Percentiles rank a stretch among this genome's conserved stretches.
These are phyloP conservation scores for Rhodeus uyekii DNA, from an alignment of 2,797 vertebrate species.

Conservation along the genomic window DNA sequence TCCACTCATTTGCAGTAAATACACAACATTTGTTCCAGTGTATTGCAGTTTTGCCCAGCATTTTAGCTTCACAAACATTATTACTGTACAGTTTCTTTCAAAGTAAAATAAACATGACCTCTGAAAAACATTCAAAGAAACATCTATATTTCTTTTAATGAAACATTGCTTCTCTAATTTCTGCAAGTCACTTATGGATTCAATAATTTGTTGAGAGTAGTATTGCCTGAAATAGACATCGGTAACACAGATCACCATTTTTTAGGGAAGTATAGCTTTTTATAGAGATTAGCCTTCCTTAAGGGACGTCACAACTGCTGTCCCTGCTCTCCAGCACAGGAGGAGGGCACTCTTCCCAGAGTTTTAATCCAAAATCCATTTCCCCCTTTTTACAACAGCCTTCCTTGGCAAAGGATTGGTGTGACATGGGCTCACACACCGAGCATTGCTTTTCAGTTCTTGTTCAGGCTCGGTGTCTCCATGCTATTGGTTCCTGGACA, in stretches of 20 bases:
- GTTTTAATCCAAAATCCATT: conserved; percentile 77
- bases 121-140: neutral
- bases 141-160: neutral
- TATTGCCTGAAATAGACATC: conserved; percentile 33
- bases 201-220: conserved; percentile 37
- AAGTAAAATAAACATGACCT: neutral
- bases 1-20: conserved; percentile 2
- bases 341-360: conserved; percentile 76
- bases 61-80: neutral
- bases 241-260: conserved; percentile 39
- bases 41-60: conserved; percentile 43
- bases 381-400: conserved; percentile 74
- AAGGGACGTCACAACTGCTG: conserved; percentile 82
- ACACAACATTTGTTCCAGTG: conserved; percentile 3
- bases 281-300: conserved; percentile 82
- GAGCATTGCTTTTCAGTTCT: conserved; percentile 85
- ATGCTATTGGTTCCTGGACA: conserved; percentile 87
- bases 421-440: conserved; percentile 55
- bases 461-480: conserved; percentile 93
- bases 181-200: conserved; percentile 56
- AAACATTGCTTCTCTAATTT: conserved; percentile 9
- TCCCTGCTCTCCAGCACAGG: conserved; percentile 79
- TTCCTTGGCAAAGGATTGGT: conserved; percentile 69
- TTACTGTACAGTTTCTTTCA: conserved; percentile 30
- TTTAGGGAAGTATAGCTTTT: conserved; percentile 41